Evolutionary conservation across 1,140 invertebrate species (phyloP).

Genomic region (Aricia agestis): DNA sequence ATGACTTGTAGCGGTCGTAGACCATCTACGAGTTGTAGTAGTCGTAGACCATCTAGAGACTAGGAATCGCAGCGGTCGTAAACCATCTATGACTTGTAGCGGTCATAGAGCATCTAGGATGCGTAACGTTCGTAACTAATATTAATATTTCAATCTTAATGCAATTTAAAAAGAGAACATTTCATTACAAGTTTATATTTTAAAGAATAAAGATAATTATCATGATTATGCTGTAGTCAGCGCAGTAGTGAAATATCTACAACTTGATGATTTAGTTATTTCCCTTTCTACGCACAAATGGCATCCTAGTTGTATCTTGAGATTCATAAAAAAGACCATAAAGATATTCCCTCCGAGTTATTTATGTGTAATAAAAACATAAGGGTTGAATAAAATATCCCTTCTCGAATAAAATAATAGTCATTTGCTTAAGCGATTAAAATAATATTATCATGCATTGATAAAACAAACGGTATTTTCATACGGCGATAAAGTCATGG

Average conservation of each 20-base stretch:
- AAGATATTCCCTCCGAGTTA: constrained; percentile 1
- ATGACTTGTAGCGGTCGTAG: not conserved
- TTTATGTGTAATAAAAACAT: constrained; percentile 8
- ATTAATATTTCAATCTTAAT: too few relatives aligned
- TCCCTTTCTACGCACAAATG: not conserved
- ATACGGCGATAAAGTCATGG: not conserved
- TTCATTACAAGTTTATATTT: too few relatives aligned
- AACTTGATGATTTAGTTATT: not conserved
- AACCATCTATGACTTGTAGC: not conserved
- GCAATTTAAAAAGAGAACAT: too few relatives aligned
- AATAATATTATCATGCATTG: not conserved
- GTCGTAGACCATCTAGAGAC: not conserved
- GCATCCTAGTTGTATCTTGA: constrained; percentile 1
- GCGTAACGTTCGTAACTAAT: too few relatives aligned
- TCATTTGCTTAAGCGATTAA: constrained; percentile 15
- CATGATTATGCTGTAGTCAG: too few relatives aligned
- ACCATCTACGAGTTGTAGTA: too few relatives aligned
- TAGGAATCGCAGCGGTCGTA: too few relatives aligned
- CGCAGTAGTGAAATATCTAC: too few relatives aligned
- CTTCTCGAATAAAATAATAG: constrained; percentile 11
- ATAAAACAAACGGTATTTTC: not conserved
- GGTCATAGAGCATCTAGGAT: not conserved
- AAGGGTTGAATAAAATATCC: constrained; percentile 9
- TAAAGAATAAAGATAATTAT: too few relatives aligned
- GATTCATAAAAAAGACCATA: constrained; percentile 5